A percentile compares a stretch with the other conserved stretches of the same genome.
These are phyloP conservation scores for Pimpla rufipes DNA, from an alignment of 2,888 invertebrate species.

Conservation along the genomic window DNA sequence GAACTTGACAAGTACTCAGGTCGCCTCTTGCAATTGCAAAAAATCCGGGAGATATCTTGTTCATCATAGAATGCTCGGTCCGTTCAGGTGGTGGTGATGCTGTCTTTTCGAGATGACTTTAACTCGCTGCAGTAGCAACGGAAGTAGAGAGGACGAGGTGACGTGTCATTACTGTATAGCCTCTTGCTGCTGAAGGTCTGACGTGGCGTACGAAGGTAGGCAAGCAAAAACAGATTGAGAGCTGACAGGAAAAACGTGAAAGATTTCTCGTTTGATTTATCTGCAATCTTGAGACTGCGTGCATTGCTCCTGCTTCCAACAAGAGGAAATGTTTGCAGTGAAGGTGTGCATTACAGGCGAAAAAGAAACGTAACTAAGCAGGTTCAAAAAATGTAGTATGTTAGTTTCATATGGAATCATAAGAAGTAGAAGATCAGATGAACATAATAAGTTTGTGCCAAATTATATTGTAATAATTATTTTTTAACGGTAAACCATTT, in stretches of 20 bases:
- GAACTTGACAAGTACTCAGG: slow-evolving; percentile 54
- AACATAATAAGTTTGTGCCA: no score
- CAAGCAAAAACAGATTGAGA: background rate
- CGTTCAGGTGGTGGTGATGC: background rate
- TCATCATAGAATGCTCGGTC: background rate
- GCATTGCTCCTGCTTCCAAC: background rate
- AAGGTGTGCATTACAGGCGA: background rate
- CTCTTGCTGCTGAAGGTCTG: background rate
- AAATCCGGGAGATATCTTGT: slow-evolving; percentile 46
- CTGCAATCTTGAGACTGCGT: background rate
- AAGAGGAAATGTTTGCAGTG: background rate
- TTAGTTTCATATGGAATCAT: no score
- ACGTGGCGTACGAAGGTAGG: background rate
- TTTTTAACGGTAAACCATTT: background rate
- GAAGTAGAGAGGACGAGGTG: background rate
- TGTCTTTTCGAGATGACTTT: background rate
- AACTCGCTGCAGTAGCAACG: background rate
- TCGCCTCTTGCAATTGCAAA: slow-evolving; percentile 44
- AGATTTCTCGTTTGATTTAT: background rate
- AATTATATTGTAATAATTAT: background rate
- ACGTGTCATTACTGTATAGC: slow-evolving; percentile 1
- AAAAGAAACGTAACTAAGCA: no score
- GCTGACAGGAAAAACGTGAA: background rate
- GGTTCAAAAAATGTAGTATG: no score
- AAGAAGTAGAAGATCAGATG: no score